Percentiles rank a stretch among this genome's conserved stretches.
phyloP scores from a whole-genome alignment of 2,797 vertebrate species.

The Ataeniobius toweri region DNA sequence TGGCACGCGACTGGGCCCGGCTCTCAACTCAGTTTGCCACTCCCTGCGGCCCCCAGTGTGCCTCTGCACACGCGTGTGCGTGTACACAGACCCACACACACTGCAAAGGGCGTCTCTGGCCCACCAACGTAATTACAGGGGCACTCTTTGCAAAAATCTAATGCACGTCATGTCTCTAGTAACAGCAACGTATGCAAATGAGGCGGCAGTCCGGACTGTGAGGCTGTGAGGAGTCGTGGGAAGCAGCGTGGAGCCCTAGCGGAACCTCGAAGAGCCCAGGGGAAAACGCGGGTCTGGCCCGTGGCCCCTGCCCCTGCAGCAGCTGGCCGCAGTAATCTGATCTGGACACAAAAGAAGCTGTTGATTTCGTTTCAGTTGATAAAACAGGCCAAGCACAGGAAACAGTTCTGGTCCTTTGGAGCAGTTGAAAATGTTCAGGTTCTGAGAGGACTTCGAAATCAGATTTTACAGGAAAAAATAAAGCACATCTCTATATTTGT shows the following conservation, averaged over 20 bases:
- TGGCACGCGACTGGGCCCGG: conserved; percentile 76
- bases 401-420: neutral
- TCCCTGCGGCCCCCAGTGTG: conserved; percentile 30
- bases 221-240: conserved; percentile 52
- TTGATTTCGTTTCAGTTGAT: conserved; percentile 73
- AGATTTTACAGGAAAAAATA: neutral
- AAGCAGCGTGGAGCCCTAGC: conserved; percentile 53
- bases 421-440: neutral
- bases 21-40: conserved; percentile 36
- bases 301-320: conserved; percentile 71
- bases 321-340: conserved; percentile 90
- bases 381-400: conserved; percentile 15
- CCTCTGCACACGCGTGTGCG: conserved; percentile 17
- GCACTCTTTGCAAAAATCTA: conserved; percentile 73
- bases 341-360: conserved; percentile 86
- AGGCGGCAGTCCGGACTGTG: conserved; percentile 50
- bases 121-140: conserved; percentile 71
- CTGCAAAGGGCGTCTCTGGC: conserved; percentile 55
- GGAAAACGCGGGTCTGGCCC: conserved; percentile 52
- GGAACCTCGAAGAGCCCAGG: conserved; percentile 49
- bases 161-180: conserved; percentile 71
- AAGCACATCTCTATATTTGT: neutral
- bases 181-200: conserved; percentile 68
- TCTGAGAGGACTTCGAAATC: neutral
- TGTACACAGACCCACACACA: conserved; percentile 24